Base-by-base conservation (phyloP, 2,113 vertebrate genomes). In the Gobiocypris rarus region DNA sequence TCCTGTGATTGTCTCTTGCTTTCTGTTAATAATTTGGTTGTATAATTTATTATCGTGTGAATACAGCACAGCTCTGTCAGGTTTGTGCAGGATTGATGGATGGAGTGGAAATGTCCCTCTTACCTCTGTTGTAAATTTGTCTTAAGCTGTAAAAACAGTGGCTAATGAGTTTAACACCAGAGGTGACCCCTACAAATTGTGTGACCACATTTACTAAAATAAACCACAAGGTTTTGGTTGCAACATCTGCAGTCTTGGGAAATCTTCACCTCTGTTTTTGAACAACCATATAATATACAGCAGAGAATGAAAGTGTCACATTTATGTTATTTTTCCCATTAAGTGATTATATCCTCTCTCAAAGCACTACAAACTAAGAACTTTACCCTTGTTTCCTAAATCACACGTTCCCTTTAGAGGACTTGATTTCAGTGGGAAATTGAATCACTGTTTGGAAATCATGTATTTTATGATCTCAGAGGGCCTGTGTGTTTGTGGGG, bases 51-150 rank as follows among this genome's bases (percentile, higher is more conserved):
- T 45, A 48, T 24, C n/a, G 17, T 48, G 70, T 52, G 77, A 84
- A 81, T n/a, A 59, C 43, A 10, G 80, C n/a, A 31, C 74, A 9
- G 9, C 45, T 38, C 56, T 34, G 61, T 31, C 26, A 34, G 31
- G 61, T 50, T 38, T 24, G 9, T 41, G 19, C 67, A 38, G n/a
- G 41, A 28, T 24, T 28, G 77, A 81, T 67, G 71, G 28, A 65
- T 9, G 14, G 58, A 52, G 15, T 56, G 59, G 24, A 71, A 84
- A 71, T 50, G 50, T 58, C 15, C 52, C 65, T 15, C 38, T 59
- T 31, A 34, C 50, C 34, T 38, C 38, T 77, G 85, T 61, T 45
- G 82, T 74, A 78, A 86, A 74, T 79, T 71, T 61, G 54, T 22
- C 22, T 67, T 31, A 26, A 7, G 15, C 63, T 28, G 43, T 81